Conservation (phyloP, 1,140 invertebrate species). For the Drosophila sproati region DNA sequence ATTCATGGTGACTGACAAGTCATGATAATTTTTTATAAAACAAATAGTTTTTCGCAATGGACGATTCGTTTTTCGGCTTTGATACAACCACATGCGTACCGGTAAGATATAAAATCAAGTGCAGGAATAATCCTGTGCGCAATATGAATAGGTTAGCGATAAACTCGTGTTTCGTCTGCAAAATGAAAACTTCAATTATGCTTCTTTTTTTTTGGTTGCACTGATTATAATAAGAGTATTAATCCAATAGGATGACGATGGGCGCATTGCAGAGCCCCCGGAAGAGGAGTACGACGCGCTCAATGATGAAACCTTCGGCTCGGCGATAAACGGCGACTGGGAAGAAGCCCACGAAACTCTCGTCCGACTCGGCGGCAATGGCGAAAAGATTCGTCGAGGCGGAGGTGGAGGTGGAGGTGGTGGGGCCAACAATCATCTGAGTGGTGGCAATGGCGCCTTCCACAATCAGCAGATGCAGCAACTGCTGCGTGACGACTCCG, state of each 20-base stretch:
- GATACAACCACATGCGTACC: constrained; percentile 87
- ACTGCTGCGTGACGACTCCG: constrained; percentile 55
- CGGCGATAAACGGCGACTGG: constrained; percentile 89
- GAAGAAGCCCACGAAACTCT: constrained; percentile 85
- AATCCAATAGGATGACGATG: constrained; percentile 83
- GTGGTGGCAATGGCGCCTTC: constrained; percentile 47
- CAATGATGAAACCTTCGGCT: constrained; percentile 96
- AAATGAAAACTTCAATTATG: constrained; percentile 33
- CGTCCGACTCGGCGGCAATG: constrained; percentile 74
- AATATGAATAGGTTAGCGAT: too few relatives aligned
- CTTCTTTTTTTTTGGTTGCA: constrained; percentile 12
- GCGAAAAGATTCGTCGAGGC: constrained; percentile 58
- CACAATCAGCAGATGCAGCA: constrained; percentile 8
- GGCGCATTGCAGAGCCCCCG: constrained; percentile 87
- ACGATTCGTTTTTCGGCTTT: constrained; percentile 93
- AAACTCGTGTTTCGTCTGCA: constrained; percentile 4
- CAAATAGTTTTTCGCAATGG: constrained; percentile 88
- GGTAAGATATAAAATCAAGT: constrained; percentile 86
- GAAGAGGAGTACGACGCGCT: constrained; percentile 95
- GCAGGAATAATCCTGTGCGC: background rate
- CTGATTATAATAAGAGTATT: background rate
- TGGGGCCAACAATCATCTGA: background rate
- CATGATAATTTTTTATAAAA: constrained; percentile 80
- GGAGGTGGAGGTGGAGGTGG: constrained; percentile 25
- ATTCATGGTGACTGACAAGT: constrained; percentile 74